Base-by-base conservation (phyloP, 2,888 invertebrate genomes). In the Thysanoteuthis rhombus region DNA sequence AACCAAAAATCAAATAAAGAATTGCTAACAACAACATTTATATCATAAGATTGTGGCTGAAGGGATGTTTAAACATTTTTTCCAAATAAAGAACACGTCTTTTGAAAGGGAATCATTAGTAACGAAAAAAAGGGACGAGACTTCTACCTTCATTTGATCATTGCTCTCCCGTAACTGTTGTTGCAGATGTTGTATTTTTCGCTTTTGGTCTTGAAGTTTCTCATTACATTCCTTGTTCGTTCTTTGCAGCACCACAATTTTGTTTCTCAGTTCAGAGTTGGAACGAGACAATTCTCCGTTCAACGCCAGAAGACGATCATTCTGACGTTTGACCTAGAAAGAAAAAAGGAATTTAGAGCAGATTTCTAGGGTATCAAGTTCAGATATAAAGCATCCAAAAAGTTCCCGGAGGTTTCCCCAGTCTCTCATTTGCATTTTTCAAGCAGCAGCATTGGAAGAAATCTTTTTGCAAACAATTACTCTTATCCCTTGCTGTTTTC, bases 241-340 rank as follows among this genome's bases (percentile, higher is more conserved):
- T 10, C 93, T 94, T 40, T 97, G 96, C 40, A 95, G 94, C 52
- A 96, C 96, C 1, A 95, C 94, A 28, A 95, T 94, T 93, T 95
- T 95, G 93, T 96, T 96, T 12, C 96, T 95, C 91, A 97, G 95
- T 75, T 96, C 96, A 28, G 96, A 95, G 94, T 97, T 97, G 0
- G 96, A 94, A 89, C 96, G 96, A 93, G 96, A 95, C 92, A 97
- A 94, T 38, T 96, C 96, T 94, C 96, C 96, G 93, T 96, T 97
- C 47, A 96, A 95, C 12, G 94, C 94, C 25, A 96, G 94, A 58
- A 96, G 94, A 91, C 95, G 96, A 90, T 96, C 96, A 95, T 95
- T 95, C 94, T 96, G 96, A 92, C 96, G 96, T 93, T 95, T 96
- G 6, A 96, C 94, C 96, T 96, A 94, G 19, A 93, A 89, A 89